Base-by-base conservation (phyloP, 2,113 vertebrate species). In the Rhineura floridana region DNA sequence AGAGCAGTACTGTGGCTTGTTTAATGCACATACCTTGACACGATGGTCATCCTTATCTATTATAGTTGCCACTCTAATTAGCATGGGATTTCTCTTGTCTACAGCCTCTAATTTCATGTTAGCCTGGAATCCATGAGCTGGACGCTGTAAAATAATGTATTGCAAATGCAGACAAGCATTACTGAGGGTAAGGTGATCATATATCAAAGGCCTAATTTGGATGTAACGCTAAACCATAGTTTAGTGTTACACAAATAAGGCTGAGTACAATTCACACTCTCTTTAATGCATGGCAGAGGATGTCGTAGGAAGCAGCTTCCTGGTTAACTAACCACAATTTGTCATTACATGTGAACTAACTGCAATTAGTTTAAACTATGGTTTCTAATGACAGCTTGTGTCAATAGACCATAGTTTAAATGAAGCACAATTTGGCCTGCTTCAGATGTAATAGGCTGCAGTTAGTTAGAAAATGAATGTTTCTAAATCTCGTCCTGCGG, bases 31-130 rank as follows among this genome's bases (percentile, higher is more conserved):
- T 92, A 97, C 98, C 97, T 98, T 98, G 75, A 98, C 83, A 9
- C 96, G 96, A 93, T 97, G 92, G 93, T 97, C 96, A 3, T 98
- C 97, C 62, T 83, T 96, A 63, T 98, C 96, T 2, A 92, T 88
- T 13, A 98, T 88, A 1, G 97, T 97, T 88, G 97, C 97, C 30
- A 98, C 98, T 3, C 98, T 96, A 90, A 98, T 96, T 93, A 98
- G 85, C 97, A 98, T 96, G 19, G 98, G 97, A 92, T 98, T 98
- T 84, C 98, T 95, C 86, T 95, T 96, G 95, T 98, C 98, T 30
- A 98, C 98, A 0, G 96, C 96, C 93, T 98, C 98, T 75, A 98
- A 87, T 90, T 96, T 98, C 55, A 95, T 97, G 91, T 97, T 96
- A 21, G 96, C 92, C 88, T 96, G 97, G 94, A 98, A 98, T 46